These are phyloP conservation scores for Amblyraja radiata DNA, from an alignment of 2,797 vertebrate species.

Conservation along the genomic window DNA sequence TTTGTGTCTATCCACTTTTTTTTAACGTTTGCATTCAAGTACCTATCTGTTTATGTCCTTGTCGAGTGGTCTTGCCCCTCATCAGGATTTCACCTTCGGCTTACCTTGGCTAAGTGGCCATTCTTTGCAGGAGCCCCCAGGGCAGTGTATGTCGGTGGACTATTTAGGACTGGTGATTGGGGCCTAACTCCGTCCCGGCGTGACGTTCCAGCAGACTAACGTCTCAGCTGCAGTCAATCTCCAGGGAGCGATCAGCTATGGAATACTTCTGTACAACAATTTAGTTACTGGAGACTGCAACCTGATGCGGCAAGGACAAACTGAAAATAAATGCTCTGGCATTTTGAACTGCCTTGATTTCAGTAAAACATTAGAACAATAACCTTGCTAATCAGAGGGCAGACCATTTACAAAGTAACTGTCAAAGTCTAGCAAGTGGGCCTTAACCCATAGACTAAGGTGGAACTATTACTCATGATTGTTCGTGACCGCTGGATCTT, in stretches of 20 bases:
- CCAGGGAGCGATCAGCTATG: neutral
- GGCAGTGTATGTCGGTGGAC: neutral
- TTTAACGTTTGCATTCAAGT: no score
- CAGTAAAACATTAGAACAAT: neutral
- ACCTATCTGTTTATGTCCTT: no score
- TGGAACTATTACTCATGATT: neutral
- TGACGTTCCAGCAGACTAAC: neutral
- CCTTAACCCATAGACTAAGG: neutral
- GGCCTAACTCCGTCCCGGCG: neutral
- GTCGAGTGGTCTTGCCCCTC: neutral
- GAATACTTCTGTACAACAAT: neutral
- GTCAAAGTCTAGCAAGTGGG: neutral
- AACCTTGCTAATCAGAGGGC: slow-evolving; percentile 15
- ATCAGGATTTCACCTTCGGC: neutral
- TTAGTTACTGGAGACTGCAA: neutral
- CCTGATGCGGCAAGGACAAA: neutral
- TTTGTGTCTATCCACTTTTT: no score
- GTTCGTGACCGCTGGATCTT: neutral
- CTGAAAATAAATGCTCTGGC: neutral
- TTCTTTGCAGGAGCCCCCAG: neutral
- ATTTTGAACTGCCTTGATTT: neutral
- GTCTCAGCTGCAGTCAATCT: neutral
- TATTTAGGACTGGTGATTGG: neutral
- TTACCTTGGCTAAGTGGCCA: neutral
- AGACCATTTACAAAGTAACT: neutral